phyloP scores from a whole-genome alignment of 2,113 vertebrate species.

The Hyperoodon ampullatus region DNA sequence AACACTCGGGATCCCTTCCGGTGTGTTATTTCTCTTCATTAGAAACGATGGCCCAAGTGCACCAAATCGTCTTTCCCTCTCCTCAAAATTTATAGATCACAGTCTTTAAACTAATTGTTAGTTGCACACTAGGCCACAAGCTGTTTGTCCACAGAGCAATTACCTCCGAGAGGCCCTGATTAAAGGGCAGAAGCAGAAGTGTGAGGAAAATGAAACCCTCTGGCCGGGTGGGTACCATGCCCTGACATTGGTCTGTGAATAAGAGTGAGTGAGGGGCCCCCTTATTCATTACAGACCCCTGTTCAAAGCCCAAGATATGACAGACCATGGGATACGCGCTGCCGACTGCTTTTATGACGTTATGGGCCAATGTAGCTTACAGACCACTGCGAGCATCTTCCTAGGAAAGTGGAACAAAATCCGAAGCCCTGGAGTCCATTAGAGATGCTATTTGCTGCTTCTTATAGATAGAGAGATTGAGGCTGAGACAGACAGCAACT shows the following conservation, averaged over 20 bases:
- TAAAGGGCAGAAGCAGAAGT: slow-evolving; percentile 89
- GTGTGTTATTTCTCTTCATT: slow-evolving; percentile 89
- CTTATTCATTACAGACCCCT: slow-evolving; percentile 77
- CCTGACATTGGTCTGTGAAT: slow-evolving; percentile 77
- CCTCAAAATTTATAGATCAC: slow-evolving; percentile 90
- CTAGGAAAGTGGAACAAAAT: background rate
- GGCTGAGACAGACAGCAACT: background rate
- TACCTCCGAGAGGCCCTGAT: slow-evolving; percentile 91
- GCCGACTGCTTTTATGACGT: slow-evolving; percentile 61
- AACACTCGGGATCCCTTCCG: slow-evolving; percentile 89
- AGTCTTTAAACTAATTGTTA: slow-evolving; percentile 89
- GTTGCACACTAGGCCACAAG: slow-evolving; percentile 87
- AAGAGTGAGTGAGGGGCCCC: slow-evolving; percentile 74
- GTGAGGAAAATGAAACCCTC: slow-evolving; percentile 90
- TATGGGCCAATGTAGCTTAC: slow-evolving; percentile 59
- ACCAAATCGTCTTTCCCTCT: slow-evolving; percentile 87
- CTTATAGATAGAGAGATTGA: background rate
- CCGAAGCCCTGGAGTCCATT: background rate
- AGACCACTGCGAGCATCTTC: slow-evolving; percentile 28
- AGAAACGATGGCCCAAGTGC: slow-evolving; percentile 84
- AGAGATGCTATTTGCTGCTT: background rate
- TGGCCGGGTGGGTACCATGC: slow-evolving; percentile 88
- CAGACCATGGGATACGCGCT: slow-evolving; percentile 54
- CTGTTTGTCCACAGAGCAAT: slow-evolving; percentile 90
- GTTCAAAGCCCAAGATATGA: slow-evolving; percentile 75